These are phyloP conservation scores for Stictonetta naevosa DNA, from an alignment of 2,113 vertebrate genomes.

Conservation along the genomic window DNA sequence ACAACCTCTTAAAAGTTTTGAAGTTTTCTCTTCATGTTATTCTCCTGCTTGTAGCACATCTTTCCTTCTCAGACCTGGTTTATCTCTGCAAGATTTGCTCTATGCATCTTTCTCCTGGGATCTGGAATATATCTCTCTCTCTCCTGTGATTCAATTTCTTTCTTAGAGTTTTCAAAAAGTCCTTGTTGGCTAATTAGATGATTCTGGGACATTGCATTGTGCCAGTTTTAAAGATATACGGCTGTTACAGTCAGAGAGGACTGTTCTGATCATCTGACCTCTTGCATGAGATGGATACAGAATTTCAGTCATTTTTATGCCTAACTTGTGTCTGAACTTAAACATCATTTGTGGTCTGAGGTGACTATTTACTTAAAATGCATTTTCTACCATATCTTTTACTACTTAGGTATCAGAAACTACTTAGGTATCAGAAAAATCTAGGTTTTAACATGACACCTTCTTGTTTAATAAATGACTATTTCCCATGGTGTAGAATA, in stretches of 20 bases:
- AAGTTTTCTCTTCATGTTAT: constrained; percentile 23
- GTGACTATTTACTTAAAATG: neutral
- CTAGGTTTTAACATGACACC: neutral
- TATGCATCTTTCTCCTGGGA: constrained; percentile 59
- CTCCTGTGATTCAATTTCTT: constrained; percentile 57
- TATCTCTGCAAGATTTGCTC: constrained; percentile 33
- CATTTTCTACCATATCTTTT: neutral
- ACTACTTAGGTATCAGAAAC: neutral
- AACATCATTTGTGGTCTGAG: neutral
- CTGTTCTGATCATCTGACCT: neutral
- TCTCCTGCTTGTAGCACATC: neutral
- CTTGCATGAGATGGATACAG: neutral
- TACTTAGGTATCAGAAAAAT: neutral
- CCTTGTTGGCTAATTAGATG: constrained; percentile 64
- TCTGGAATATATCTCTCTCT: constrained; percentile 62
- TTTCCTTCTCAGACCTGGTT: constrained; percentile 61
- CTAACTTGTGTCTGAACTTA: neutral
- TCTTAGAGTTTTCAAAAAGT: constrained; percentile 60
- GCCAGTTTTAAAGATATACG: constrained; percentile 55
- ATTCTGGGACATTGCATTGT: constrained; percentile 65
- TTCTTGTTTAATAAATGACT: neutral
- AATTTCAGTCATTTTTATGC: neutral
- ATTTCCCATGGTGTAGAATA: neutral
- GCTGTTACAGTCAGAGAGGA: constrained; percentile 22
- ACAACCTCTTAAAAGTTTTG: constrained; percentile 41